A percentile compares a stretch with the other conserved stretches of the same genome.
Conservation (phyloP, 2,797 vertebrate species). For the Trachops cirrhosus region DNA sequence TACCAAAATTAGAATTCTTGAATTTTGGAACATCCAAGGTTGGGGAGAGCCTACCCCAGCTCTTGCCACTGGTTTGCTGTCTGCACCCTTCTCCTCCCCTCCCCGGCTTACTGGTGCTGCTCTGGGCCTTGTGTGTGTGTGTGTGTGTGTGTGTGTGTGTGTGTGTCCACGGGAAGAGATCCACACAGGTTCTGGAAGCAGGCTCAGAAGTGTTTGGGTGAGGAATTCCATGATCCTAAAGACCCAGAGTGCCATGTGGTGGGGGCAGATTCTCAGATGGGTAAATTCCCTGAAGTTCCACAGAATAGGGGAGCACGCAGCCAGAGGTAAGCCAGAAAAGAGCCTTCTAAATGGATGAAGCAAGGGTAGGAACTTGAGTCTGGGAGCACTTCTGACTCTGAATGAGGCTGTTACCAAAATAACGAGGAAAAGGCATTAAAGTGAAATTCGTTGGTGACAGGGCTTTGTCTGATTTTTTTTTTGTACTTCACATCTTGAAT, state of each 20-base stretch:
- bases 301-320: neutral
- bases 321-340: neutral
- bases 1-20: neutral
- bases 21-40: neutral
- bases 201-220: neutral
- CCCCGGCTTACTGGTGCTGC: neutral
- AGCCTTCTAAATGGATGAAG: neutral
- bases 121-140: neutral
- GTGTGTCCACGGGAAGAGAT: neutral
- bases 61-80: neutral
- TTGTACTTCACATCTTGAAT: neutral
- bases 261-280: neutral
- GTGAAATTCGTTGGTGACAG: neutral
- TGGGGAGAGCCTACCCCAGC: neutral
- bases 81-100: neutral
- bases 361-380: neutral
- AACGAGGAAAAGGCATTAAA: neutral
- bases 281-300: neutral
- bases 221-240: neutral
- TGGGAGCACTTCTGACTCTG: neutral
- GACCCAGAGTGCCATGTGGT: neutral
- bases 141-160: rapidly evolving
- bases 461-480: neutral
- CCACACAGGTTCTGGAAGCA: neutral
- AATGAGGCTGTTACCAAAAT: neutral